Conservation (phyloP, 2,888 invertebrate genomes). For the Xylota sylvarum region DNA sequence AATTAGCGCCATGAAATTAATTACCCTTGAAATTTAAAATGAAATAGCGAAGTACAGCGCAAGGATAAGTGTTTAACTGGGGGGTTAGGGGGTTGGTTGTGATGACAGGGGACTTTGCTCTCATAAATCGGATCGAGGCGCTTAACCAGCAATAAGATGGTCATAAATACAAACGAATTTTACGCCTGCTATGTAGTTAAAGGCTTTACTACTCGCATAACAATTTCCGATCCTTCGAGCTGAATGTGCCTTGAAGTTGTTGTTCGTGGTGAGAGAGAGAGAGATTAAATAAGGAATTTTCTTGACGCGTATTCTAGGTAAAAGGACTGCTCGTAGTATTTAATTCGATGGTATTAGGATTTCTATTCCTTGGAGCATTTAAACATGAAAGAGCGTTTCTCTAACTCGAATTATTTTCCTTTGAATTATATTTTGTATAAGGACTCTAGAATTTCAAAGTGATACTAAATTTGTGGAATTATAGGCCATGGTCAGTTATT, state of each 20-base stretch:
- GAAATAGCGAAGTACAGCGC: constrained; percentile 14
- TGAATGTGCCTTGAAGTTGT: neutral
- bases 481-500: too few relatives aligned
- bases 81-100: too few relatives aligned
- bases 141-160: constrained; percentile 4
- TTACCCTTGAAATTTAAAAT: constrained; percentile 67
- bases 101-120: neutral
- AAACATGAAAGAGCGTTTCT: too few relatives aligned
- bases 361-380: too few relatives aligned
- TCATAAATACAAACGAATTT: constrained; percentile 20
- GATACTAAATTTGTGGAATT: too few relatives aligned
- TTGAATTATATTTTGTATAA: too few relatives aligned
- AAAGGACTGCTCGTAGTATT: too few relatives aligned
- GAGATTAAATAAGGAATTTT: too few relatives aligned
- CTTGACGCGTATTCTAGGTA: too few relatives aligned
- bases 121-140: constrained; percentile 6
- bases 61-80: neutral
- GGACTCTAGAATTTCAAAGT: too few relatives aligned
- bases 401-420: too few relatives aligned
- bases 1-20: constrained; percentile 66
- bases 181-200: constrained; percentile 34
- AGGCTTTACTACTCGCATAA: constrained; percentile 16
- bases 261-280: neutral
- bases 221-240: constrained; percentile 15
- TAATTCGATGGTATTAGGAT: too few relatives aligned